Evolutionary conservation across 2,888 invertebrate species (phyloP), one percentile per base, ranked within the genome.

Genomic region (Lagria hirta): DNA sequence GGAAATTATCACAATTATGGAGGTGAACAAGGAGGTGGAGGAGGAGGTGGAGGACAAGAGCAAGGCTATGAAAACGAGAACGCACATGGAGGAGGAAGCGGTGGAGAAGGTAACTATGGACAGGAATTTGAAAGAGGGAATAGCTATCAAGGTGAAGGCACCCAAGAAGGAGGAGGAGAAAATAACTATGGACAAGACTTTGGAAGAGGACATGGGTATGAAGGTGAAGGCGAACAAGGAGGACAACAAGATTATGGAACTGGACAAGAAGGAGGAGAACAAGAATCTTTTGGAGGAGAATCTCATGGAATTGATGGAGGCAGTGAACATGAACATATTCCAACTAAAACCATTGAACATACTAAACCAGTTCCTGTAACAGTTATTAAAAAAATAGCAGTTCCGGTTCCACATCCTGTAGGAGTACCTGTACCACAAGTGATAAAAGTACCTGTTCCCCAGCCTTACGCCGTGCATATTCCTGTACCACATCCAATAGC

Each of bases 391-490:
- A 84, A 84, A 72, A 76, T 84, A 51, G 84, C 83, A 1, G 78
- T 85, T 7, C 82, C 85, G n/a, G 79, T 85, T 29, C 86, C 85
- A 0, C 84, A 86, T 60, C 83, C 84, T 0, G 80, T 84, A 12
- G 82, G 83, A 1, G 80, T 85, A 1, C 81, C 83, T 5, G 83
- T 84, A 11, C 86, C 82, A 20, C 81, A 81, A 66, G 22, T 43
- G 1, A 75, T 86, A 51, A 83, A 82, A 66, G 76, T 86, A 14
- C 81, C 84, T 41, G 84, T 86, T 29, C 86, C 86, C 1, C 83
- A 86, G 45, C 86, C 86, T 1, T 84, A 84, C 71, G 80, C 86
- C 1, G 85, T 86, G 1, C 84, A 84, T 58, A 79, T 86, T 1
- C 67, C 78, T 1, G 81, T 86, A 24, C 83, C 86, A 42, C 84